These are phyloP conservation scores for Cristatella mucedo DNA, from an alignment of 2,888 invertebrate genomes.

Conservation along the genomic window DNA sequence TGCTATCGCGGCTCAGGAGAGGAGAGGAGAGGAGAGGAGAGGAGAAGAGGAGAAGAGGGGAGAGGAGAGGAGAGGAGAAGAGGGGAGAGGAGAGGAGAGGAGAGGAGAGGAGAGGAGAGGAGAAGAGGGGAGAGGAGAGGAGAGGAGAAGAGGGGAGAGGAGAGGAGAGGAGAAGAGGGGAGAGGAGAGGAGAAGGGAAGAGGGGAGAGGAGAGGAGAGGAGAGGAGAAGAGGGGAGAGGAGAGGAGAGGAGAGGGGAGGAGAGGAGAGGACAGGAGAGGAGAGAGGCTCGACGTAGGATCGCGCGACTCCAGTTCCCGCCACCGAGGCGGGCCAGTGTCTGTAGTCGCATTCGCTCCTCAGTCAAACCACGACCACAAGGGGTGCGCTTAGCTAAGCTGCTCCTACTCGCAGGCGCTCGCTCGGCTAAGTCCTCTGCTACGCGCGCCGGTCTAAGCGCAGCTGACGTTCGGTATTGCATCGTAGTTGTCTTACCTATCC, in stretches of 20 bases:
- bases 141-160: slow-evolving; percentile 11
- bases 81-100: slow-evolving; percentile 10
- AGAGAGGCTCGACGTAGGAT: too few relatives aligned
- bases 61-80: slow-evolving; percentile 11
- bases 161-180: slow-evolving; percentile 9
- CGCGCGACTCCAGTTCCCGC: too few relatives aligned
- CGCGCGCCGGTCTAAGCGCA: too few relatives aligned
- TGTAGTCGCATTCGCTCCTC: too few relatives aligned
- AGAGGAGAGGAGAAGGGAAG: slow-evolving; percentile 7
- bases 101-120: slow-evolving; percentile 12
- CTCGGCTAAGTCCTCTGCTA: too few relatives aligned
- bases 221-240: slow-evolving; percentile 9
- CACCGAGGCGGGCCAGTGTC: too few relatives aligned
- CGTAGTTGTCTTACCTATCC: too few relatives aligned
- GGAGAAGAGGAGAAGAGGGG: slow-evolving; percentile 7
- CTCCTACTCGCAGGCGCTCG: too few relatives aligned
- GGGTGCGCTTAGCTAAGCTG: too few relatives aligned
- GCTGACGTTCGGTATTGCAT: too few relatives aligned
- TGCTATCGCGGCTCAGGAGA: too few relatives aligned
- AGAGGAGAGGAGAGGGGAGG: slow-evolving; percentile 10
- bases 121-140: slow-evolving; percentile 9
- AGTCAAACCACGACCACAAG: too few relatives aligned
- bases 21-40: slow-evolving; percentile 11
- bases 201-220: slow-evolving; percentile 6
- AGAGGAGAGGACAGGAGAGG: slow-evolving; percentile 9